These are phyloP conservation scores for Cybosia mesomella DNA, from an alignment of 2,888 invertebrate species.

Conservation along the genomic window DNA sequence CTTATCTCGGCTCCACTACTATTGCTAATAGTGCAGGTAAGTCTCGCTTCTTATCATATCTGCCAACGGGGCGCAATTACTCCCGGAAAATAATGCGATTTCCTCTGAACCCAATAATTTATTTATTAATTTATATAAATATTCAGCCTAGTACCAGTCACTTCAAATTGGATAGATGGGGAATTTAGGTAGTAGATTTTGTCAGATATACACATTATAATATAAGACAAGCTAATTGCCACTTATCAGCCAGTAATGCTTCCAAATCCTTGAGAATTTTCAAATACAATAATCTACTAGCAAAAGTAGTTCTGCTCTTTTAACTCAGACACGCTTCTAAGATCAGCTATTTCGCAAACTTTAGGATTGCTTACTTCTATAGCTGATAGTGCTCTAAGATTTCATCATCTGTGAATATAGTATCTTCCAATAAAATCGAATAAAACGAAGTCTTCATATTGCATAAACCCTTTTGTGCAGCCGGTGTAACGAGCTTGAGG, in stretches of 20 bases:
- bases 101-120: background rate
- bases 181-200: background rate
- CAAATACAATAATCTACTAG: background rate
- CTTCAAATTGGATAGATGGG: background rate
- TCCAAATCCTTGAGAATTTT: background rate
- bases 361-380: background rate
- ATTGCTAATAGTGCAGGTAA: conserved; percentile 84
- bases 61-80: background rate
- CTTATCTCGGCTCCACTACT: conserved; percentile 90
- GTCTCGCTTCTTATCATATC: conserved; percentile 14
- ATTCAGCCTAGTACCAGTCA: background rate
- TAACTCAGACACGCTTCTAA: background rate
- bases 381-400: background rate
- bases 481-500: conserved; percentile 76
- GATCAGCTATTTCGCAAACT: background rate
- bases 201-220: background rate
- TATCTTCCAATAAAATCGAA: background rate
- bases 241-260: background rate
- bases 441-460: background rate
- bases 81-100: background rate
- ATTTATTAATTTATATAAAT: background rate
- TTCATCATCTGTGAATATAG: background rate
- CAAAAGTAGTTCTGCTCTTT: background rate
- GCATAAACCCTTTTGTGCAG: conserved; percentile 34
- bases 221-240: conserved; percentile 5